Base-by-base conservation (phyloP, 2,113 vertebrate genomes). In the Gobio gobio region DNA sequence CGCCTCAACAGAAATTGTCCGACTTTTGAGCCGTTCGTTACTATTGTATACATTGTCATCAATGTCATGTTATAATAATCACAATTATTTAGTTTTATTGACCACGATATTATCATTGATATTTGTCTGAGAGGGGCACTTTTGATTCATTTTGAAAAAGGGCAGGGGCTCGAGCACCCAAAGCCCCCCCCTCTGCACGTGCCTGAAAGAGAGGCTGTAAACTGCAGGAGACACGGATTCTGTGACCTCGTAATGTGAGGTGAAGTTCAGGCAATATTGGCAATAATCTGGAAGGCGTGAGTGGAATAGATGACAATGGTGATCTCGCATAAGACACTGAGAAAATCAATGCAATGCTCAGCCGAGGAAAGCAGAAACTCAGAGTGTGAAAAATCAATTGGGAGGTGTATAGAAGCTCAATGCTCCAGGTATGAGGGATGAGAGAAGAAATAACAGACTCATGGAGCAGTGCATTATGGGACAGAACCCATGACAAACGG, bases 361-460 rank as follows among this genome's bases (percentile, higher is more conserved):
- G 10, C 33, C 51, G 18, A 56, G 26, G 36, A n/a, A 75, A 56
- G 29, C 51, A 61, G 77, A 61, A 64, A 40, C 77, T 63, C 58
- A 47, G n/a, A 63, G 77, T 47, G 77, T 63, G 58, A 47, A 63
- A 79, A 79, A 79, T 79, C 78, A 63, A 79, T 79, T 24, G 4
- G 22, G 56, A 61, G 76, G 76, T 24, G 54, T 78, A 43, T 40
- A 43, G 33, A 22, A 43, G 76, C 76, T 59, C 40, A 78, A 43
- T 3, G 7, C 20, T 78, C 14, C 76, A 59, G 78, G 40, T 59
- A n/a, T 26, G 76, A 79, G n/a, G 40, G 40, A 18, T 79, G n/a
- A 79, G 20, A 79, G 13, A 26, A 18, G 13, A 79, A 59, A 63
- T 45, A 43, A 79, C n/a, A 63, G 56, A 61, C 77, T 79, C 47